phyloP scores from a whole-genome alignment of 2,888 invertebrate species.

The Apodemia hepburni region DNA sequence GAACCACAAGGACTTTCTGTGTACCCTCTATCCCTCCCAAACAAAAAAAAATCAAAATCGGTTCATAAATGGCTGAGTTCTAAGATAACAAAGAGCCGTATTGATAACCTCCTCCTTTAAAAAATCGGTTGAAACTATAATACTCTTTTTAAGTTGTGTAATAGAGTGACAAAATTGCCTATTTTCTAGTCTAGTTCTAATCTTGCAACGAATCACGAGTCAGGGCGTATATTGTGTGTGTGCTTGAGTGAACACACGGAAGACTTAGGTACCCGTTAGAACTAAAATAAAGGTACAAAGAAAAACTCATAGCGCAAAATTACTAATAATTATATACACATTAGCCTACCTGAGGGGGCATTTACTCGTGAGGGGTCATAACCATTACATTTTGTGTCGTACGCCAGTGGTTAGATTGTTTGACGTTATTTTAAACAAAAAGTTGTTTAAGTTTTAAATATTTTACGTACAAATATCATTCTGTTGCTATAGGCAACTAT shows the following conservation, averaged over 20 bases:
- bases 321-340: constrained; percentile 15
- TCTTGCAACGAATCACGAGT: neutral
- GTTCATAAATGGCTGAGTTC: too few relatives aligned
- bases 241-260: constrained; percentile 9
- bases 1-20: too few relatives aligned
- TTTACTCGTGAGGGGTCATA: constrained; percentile 10
- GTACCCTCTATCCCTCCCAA: too few relatives aligned
- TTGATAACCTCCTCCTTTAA: too few relatives aligned
- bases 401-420: neutral
- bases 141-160: too few relatives aligned
- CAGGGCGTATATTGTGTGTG: neutral
- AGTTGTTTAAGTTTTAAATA: neutral
- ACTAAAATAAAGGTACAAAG: constrained; percentile 3
- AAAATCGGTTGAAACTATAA: constrained; percentile 5
- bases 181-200: neutral
- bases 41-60: too few relatives aligned
- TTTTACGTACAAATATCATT: neutral
- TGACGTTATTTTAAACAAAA: neutral
- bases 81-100: too few relatives aligned
- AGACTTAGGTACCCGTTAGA: constrained; percentile 1
- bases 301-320: constrained; percentile 15
- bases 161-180: too few relatives aligned
- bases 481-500: too few relatives aligned
- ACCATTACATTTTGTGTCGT: constrained; percentile 1
- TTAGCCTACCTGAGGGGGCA: constrained; percentile 7